Evolutionary conservation across 2,888 invertebrate species (phyloP), one percentile per base, ranked within the genome.

Genomic region (Anoplius nigerrimus): DNA sequence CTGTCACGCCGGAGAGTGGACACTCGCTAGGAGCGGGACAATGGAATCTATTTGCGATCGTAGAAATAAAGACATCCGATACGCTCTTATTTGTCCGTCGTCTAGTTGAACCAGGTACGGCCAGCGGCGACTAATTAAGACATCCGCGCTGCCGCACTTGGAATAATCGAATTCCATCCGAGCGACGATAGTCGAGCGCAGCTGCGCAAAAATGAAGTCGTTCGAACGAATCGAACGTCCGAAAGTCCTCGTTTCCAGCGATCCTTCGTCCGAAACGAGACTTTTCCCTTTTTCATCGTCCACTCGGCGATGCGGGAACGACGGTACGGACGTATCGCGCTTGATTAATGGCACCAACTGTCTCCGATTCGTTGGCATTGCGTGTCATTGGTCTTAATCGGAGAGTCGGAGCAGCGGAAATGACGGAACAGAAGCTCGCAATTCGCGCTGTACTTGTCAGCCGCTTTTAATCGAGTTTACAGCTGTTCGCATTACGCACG

Each of bases 341-440:
- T 48, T 76, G 81, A 84, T 84, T 84, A 78, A 84, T 83, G 80
- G 77, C 71, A 80, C 66, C 83, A 78, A 78, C 79, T 81, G 79
- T 59, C 66, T 62, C 54, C 65, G 77, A 81, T 82, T 79, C 69
- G 80, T 70, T 79, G 83, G 74, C 79, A 62, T 52, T 27, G 54
- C 59, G 65, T 70, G 80, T 79, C 78, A 79, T 73, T 79, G 70
- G 65, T 62, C 69, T 57, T 63, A 64, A 71, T 68, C 70, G 53
- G 66, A 62, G 21, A 27, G 53, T 55, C 34, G 55, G 16, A 34
- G 18, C 0, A 16, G 24, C 57, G 16, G 51, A 66, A 66, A 56
- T 27, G n/a, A 58, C 24, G 43, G 16, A 60, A 27, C 43, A 16
- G 52, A 42, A 21, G 59, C 16, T 55, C n/a, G 53, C 24, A 22